Percentiles rank a stretch among this genome's conserved stretches.
phyloP scores from a whole-genome alignment of 2,888 invertebrate species.

The Chymomyza amoena region DNA sequence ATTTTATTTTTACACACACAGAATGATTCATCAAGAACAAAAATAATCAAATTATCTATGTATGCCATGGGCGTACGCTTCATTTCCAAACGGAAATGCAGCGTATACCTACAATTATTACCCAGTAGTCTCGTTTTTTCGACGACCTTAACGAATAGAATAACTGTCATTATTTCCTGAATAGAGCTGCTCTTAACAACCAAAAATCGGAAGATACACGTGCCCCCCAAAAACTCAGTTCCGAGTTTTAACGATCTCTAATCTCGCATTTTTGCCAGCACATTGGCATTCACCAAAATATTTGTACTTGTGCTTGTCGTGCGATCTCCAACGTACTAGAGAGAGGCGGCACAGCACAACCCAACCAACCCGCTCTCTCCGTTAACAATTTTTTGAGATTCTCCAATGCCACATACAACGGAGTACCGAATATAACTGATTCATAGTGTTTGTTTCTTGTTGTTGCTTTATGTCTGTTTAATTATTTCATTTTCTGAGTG shows the following conservation, averaged over 20 bases:
- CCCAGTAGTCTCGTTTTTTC: background rate
- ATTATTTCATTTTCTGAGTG: constrained; percentile 59
- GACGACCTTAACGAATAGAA: background rate
- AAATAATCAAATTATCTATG: background rate
- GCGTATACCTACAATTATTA: background rate
- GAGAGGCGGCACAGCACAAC: no score
- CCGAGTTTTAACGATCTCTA: constrained; percentile 23
- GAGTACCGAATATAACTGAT: background rate
- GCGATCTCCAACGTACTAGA: background rate
- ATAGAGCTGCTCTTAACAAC: background rate
- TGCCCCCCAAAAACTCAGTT: background rate
- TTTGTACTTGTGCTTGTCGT: background rate
- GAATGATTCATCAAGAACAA: background rate
- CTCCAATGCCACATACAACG: background rate
- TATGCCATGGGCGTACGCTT: background rate
- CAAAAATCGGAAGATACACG: constrained; percentile 7
- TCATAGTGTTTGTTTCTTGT: background rate
- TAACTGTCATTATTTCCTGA: constrained; percentile 9
- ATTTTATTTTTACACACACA: background rate
- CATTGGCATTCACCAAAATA: constrained; percentile 18
- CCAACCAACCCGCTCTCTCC: background rate
- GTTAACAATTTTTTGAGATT: background rate
- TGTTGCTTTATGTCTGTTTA: constrained; percentile 35
- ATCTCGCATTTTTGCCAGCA: background rate
- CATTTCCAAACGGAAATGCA: background rate